These are phyloP conservation scores for Colius striatus DNA, from an alignment of 2,113 vertebrate species.

Conservation along the genomic window DNA sequence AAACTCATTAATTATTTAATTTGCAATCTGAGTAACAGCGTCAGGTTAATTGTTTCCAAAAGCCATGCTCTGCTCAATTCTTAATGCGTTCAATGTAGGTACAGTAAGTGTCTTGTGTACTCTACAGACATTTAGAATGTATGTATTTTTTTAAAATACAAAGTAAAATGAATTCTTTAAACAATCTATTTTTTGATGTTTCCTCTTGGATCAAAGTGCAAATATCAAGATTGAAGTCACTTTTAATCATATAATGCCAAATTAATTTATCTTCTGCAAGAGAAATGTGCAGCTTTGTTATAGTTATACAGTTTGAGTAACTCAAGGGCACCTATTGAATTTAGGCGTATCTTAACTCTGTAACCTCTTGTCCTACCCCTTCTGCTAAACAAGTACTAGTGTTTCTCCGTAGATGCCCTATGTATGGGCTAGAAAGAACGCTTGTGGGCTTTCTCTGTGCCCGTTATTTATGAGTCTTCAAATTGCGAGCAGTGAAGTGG, in stretches of 20 bases:
- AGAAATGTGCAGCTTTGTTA: not conserved
- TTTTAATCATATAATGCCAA: not conserved
- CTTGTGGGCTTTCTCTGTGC: not conserved
- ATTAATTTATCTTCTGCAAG: not conserved
- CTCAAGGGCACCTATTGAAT: not conserved
- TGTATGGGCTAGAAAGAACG: not conserved
- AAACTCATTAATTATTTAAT: conserved; percentile 36
- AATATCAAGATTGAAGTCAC: not conserved
- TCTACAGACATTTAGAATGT: not conserved
- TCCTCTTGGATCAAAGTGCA: not conserved
- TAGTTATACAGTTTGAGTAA: not conserved
- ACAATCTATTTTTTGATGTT: not conserved
- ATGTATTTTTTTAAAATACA: not conserved
- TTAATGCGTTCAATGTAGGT: not conserved
- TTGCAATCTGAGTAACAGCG: not conserved
- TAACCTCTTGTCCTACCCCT: not conserved
- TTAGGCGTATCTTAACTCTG: not conserved
- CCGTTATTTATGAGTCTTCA: not conserved
- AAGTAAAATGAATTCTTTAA: not conserved
- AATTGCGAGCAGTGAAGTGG: not conserved
- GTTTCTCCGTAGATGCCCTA: not conserved
- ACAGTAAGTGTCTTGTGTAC: not conserved
- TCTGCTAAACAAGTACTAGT: not conserved
- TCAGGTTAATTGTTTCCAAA: conserved; percentile 35
- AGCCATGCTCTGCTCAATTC: not conserved